A percentile compares a stretch with the other conserved stretches of the same genome.
phyloP scores from a whole-genome alignment of 2,113 vertebrate species.

The Heterotilapia buettikoferi region DNA sequence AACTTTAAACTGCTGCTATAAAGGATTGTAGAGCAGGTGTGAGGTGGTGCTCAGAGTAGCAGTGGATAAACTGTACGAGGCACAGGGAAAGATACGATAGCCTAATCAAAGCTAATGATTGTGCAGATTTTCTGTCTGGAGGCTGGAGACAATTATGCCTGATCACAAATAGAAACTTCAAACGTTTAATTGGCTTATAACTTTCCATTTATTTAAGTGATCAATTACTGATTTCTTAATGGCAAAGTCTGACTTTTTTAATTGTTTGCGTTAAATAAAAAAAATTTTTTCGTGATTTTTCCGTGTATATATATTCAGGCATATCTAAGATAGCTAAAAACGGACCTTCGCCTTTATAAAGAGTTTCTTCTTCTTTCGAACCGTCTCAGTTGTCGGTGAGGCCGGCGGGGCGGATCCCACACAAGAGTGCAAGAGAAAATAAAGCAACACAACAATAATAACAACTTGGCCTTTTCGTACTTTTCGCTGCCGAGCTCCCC shows the following conservation, averaged over 20 bases:
- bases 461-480: slow-evolving; percentile 45
- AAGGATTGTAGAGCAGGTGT: background rate
- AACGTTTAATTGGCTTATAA: accelerated
- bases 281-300: accelerated
- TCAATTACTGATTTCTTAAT: accelerated
- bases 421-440: slow-evolving; percentile 53
- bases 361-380: slow-evolving; percentile 54
- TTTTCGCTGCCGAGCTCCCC: slow-evolving; percentile 50
- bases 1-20: background rate
- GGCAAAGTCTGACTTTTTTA: background rate
- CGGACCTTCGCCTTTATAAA: slow-evolving; percentile 71
- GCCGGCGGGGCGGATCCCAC: slow-evolving; percentile 79
- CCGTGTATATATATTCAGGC: slow-evolving; percentile 15
- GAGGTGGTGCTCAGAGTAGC: background rate
- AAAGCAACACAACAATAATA: slow-evolving; percentile 65
- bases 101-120: slow-evolving; percentile 63
- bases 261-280: background rate
- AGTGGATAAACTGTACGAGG: background rate
- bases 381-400: slow-evolving; percentile 80
- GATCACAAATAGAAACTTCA: background rate
- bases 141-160: slow-evolving; percentile 16
- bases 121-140: slow-evolving; percentile 55
- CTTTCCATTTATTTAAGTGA: accelerated
- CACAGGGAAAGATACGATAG: background rate
- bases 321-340: slow-evolving; percentile 23